Evolutionary conservation across 2,113 vertebrate genomes (phyloP), one percentile per base, ranked within the genome.

Genomic region (Neolamprologus variostigma): DNA sequence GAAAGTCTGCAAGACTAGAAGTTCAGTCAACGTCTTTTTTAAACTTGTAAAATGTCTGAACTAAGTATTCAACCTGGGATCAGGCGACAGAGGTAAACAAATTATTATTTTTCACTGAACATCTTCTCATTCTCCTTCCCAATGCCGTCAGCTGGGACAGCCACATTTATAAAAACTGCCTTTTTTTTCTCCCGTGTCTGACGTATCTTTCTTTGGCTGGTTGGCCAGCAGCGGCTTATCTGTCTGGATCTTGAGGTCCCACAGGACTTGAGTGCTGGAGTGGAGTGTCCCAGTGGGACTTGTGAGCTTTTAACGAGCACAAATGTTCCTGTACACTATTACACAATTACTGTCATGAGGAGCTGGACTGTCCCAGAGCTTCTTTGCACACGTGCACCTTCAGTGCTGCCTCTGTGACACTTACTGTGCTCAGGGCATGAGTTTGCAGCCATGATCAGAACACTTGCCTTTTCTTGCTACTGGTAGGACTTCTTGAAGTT

Each of bases 141-240:
- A 1, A 28, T 78, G 26, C 45, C 5, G 10, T 78, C 45, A 50
- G 73, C 16, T 31, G 16, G 16, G 45, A 8, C 10, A n/a, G 73
- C 26, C 6, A 31, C 73, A 12, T 47, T 26, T 78, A n/a, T 78
- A 51, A n/a, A 50, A 78, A 9, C 45, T 1, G 16, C 73, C 26
- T 28, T 51, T 51, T 9, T 31, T 8, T 31, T 0, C 26, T 51
- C n/a, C 73, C 1, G 3, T 51, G 73, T 31, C 17, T 51, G 16
- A 12, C 45, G 1, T 33, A 31, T 28, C 45, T 78, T 78, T 78
- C 26, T n/a, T 31, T 78, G 73, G 73, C 17, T 78, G 73, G 26
- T 78, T 19, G 17, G 73, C 73, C 73, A 78, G 73, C 45, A 51
- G 45, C 7, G 4, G 17, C 26, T n/a, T 78, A 78, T 78, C 45